Evolutionary conservation across 1,140 invertebrate genomes (phyloP), one percentile per base, ranked within the genome.

Genomic region (Eumeta japonica): DNA sequence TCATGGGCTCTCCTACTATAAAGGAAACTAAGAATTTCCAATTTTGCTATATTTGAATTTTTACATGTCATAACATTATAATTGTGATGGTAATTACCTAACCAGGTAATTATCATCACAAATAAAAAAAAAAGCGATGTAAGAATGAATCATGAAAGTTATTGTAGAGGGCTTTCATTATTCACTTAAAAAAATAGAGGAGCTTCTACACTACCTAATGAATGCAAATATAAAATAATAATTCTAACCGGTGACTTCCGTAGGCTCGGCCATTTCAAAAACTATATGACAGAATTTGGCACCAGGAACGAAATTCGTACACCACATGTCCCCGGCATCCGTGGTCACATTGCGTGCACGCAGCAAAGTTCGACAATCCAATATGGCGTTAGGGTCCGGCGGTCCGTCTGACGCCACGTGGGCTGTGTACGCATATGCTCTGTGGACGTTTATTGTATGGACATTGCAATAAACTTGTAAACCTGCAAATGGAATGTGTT

Each of bases 251-350:
- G 76, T 81, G 27, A 82, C 60, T 47, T 77, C 75, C 18, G 66
- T 62, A 16, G 70, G 64, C 14, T 75, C 60, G 27, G 67, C 62
- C 44, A 85, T 81, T 24, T 72, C 70, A 37, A 82, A 57, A 2
- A 76, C 72, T 30, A 82, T 66, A 40, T 72, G 62, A 64, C 59
- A 55, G 54, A 50, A 59, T 35, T 61, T 56, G 10, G 52, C 50
- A 0, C 71, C 73, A 2, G 59, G 45, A 13, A 45, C 43, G 45
- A 78, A 79, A 30, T 70, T 61, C 2, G 62, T 57, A 39, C 74
- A 73, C 83, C 83, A 86, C 83, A 86, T 85, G 33, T 83, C 62
- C 16, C 70, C 62, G n/a, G 59, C 49, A 35, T 83, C 72, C 1
- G 68, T 80, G 2, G 83, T 80, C 20, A 84, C 64, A 51, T 84